phyloP scores from a whole-genome alignment of 2,797 vertebrate species.

The Lacerta viridis region DNA sequence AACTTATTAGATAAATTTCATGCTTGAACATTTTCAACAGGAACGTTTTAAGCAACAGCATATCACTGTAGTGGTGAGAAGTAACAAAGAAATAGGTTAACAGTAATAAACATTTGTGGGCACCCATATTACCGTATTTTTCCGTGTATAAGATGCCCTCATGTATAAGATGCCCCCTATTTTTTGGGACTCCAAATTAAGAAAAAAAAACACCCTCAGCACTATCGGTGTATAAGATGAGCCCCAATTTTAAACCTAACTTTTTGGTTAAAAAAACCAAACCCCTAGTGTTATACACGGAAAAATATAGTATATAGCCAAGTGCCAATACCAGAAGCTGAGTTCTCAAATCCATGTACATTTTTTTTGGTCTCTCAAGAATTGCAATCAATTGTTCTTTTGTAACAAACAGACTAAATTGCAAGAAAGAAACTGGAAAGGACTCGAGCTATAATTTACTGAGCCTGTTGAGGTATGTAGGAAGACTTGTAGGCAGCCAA shows the following conservation, averaged over 20 bases:
- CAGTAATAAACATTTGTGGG: conserved; percentile 5
- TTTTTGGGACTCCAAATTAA: no score
- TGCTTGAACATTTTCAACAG: background rate
- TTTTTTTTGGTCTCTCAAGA: background rate
- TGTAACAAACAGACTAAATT: conserved; percentile 42
- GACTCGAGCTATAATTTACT: background rate
- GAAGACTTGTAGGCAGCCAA: background rate
- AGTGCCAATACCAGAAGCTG: background rate
- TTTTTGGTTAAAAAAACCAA: no score
- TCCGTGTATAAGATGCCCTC: no score
- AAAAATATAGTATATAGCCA: background rate
- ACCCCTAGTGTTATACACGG: no score
- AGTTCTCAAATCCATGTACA: conserved; percentile 22
- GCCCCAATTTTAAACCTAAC: no score
- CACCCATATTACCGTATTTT: background rate
- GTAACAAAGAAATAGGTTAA: background rate
- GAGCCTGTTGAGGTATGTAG: background rate
- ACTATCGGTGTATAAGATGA: no score
- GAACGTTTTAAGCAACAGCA: accelerated
- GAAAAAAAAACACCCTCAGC: no score
- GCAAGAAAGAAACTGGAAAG: conserved; percentile 6
- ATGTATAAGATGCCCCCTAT: no score
- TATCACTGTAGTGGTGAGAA: background rate
- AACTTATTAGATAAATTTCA: conserved; percentile 22
- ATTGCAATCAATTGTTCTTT: conserved; percentile 9